phyloP scores from a whole-genome alignment of 1,140 invertebrate species.

The Laupala kohalensis region DNA sequence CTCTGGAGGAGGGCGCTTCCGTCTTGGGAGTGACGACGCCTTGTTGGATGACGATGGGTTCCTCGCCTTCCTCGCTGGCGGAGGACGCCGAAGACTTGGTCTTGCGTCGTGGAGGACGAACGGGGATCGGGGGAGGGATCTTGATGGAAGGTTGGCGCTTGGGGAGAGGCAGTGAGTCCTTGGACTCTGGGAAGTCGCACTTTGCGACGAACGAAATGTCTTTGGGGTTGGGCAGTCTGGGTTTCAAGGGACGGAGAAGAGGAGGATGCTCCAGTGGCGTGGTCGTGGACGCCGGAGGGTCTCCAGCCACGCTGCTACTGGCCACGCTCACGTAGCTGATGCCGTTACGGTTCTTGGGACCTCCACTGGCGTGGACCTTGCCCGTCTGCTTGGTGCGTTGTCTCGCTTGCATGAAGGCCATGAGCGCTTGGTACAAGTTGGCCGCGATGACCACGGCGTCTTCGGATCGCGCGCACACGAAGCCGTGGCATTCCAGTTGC shows the following conservation, averaged over 20 bases:
- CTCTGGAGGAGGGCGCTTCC: neutral
- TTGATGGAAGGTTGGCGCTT: conserved; percentile 42
- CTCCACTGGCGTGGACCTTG: conserved; percentile 24
- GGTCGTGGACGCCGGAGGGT: neutral
- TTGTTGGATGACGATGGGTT: neutral
- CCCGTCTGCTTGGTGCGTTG: neutral
- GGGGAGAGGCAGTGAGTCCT: conserved; percentile 28
- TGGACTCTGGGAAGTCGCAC: conserved; percentile 21
- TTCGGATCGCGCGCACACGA: conserved; percentile 67
- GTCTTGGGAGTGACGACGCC: neutral
- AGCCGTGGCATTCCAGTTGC: conserved; percentile 77
- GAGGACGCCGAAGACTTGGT: conserved; percentile 25
- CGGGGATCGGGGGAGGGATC: conserved; percentile 20
- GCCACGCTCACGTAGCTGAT: conserved; percentile 53
- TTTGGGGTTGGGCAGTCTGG: conserved; percentile 13
- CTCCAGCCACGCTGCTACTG: conserved; percentile 29
- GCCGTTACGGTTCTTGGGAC: conserved; percentile 49
- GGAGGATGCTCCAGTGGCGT: no score
- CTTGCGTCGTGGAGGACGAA: conserved; percentile 30
- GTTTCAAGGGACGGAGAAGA: neutral
- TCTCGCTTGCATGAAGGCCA: conserved; percentile 51
- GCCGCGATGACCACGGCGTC: conserved; percentile 82
- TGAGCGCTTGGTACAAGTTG: conserved; percentile 72
- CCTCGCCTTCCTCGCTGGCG: conserved; percentile 20
- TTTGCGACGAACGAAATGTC: conserved; percentile 21